A percentile compares a stretch with the other conserved stretches of the same genome.
Conservation (phyloP, 2,888 invertebrate species). For the Dicyrtoma fusca region DNA sequence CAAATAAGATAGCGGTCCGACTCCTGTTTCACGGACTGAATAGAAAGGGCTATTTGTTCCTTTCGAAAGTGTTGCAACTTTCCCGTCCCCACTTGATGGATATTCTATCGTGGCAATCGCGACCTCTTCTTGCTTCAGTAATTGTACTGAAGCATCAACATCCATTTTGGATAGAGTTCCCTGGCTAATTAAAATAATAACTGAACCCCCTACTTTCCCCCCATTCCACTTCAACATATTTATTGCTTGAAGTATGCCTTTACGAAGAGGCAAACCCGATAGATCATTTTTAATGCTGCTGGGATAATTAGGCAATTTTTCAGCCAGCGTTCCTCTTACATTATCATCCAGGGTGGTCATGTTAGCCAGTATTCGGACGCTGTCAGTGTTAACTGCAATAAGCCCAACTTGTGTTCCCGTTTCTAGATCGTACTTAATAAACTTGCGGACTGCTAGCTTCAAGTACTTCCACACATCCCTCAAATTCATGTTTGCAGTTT, state of each 20-base stretch:
- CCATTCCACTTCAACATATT: constrained; percentile 61
- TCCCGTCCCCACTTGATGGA: constrained; percentile 52
- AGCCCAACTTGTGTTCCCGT: constrained; percentile 59
- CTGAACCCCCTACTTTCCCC: constrained; percentile 61
- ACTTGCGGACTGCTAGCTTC: constrained; percentile 65
- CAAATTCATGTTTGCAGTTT: constrained; percentile 65
- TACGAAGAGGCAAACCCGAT: constrained; percentile 52
- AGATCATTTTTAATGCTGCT: constrained; percentile 37
- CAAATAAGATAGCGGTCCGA: constrained; percentile 55
- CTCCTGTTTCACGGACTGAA: constrained; percentile 54
- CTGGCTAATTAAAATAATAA: constrained; percentile 65
- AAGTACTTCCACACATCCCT: constrained; percentile 67
- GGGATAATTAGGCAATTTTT: constrained; percentile 56
- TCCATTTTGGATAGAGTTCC: constrained; percentile 63
- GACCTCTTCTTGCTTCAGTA: constrained; percentile 61
- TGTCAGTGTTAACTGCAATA: constrained; percentile 58
- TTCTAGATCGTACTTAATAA: constrained; percentile 64
- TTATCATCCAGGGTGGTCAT: constrained; percentile 51
- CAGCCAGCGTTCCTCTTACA: constrained; percentile 49
- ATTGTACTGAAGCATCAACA: constrained; percentile 60
- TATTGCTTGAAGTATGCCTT: constrained; percentile 55
- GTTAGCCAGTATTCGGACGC: constrained; percentile 53
- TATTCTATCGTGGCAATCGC: constrained; percentile 62
- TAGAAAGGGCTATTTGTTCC: constrained; percentile 53
- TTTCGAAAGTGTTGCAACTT: constrained; percentile 50